Percentiles rank a stretch among this genome's conserved stretches.
phyloP scores from a whole-genome alignment of 2,797 vertebrate genomes.

The Capromys pilorides region DNA sequence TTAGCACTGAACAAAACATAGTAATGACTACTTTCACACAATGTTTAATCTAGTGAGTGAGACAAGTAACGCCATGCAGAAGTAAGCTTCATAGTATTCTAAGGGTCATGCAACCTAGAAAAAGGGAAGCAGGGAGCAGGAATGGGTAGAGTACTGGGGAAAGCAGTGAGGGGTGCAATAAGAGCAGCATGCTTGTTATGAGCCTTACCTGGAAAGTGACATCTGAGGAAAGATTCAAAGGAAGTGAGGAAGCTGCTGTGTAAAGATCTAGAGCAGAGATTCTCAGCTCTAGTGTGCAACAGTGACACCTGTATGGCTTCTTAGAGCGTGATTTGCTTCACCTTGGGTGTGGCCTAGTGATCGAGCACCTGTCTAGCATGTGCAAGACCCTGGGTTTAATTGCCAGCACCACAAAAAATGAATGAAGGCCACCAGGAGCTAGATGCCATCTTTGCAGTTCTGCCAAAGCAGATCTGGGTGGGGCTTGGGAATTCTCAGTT shows the following conservation, averaged over 20 bases:
- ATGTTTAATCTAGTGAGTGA: not conserved
- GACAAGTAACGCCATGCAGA: not conserved
- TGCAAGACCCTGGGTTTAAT: not conserved
- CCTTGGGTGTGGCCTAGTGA: not conserved
- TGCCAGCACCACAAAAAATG: not conserved
- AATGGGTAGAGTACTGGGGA: not conserved
- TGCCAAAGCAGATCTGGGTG: not conserved
- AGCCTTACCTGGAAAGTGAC: not conserved
- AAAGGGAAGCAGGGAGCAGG: not conserved
- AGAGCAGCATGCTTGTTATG: not conserved
- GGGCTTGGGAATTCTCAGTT: not conserved
- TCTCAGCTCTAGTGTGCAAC: not conserved
- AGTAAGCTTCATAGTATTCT: not conserved
- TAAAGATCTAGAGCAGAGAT: not conserved
- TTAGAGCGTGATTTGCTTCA: not conserved
- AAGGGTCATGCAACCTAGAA: too few relatives aligned
- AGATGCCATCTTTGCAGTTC: not conserved
- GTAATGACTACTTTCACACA: not conserved
- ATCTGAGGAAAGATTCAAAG: not conserved
- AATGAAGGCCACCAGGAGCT: not conserved
- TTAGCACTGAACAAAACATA: not conserved
- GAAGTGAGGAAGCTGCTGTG: not conserved
- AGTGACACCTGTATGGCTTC: not conserved
- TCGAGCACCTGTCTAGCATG: not conserved
- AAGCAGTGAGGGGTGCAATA: not conserved